Evolutionary conservation across 23 tunicate species (phyloP), one percentile per base, ranked within the genome.

Genomic region (Oikopleura albicans): DNA sequence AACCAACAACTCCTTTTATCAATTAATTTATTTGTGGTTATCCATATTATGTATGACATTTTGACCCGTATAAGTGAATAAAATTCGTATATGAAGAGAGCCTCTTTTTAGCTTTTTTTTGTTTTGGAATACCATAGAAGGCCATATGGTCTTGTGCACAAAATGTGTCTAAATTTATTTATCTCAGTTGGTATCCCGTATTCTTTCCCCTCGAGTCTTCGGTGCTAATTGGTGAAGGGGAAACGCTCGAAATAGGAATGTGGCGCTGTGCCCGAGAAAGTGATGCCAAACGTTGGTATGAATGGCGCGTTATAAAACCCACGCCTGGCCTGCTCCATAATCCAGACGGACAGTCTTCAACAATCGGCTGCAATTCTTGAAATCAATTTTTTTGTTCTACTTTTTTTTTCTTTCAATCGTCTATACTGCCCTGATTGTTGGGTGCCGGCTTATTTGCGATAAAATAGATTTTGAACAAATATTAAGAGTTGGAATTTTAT

Each of bases 221-320:
- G 1, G 75, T 95, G 4, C 86, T 39, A 2, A 83, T 90, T 0
- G 75, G 83, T 34, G 57, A 79, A n/a, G 92, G 89, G 16, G 86
- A 85, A 76, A 76, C 59, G 0, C 40, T 95, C 1, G 40, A 59
- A 4, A 84, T 85, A 4, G 56, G 76, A 28, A 88, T 95, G 28
- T 95, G 99, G 99, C 76, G 99, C 1, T 83, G 86, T 12, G 85
- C 89, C 39, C 76, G 89, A 39, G 84, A 76, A 29, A 56, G 84
- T 36, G 79, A 71, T 71, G 79, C 79, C 37, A 95, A 95, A 40
- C 91, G 88, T 12, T 95, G 99, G 99, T 95, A 95, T 76, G 99
- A 95, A 86, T 95, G 99, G 99, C 87, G 86, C 57, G 89, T 90
- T 16, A 75, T 88, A 28, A 66, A 86, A 40, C 99, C 99, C 0